phyloP scores from a whole-genome alignment of 1,140 invertebrate genomes.

The Brachionus rotundiformis region DNA sequence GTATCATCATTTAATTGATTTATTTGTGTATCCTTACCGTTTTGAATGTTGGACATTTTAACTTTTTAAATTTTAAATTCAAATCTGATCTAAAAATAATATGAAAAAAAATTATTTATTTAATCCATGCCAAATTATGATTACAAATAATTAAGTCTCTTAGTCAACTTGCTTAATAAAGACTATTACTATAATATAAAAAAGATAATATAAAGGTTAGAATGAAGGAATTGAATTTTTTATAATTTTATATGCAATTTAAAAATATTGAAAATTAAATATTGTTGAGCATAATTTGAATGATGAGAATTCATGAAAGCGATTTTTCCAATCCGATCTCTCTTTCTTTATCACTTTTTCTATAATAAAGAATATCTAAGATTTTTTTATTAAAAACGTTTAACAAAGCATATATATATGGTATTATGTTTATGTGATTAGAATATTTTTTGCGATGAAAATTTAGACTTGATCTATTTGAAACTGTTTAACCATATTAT shows the following conservation, averaged over 20 bases:
- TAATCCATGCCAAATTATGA: not conserved
- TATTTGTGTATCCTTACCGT: conserved; percentile 11
- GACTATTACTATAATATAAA: too few relatives aligned
- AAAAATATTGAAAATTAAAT: conserved; percentile 13
- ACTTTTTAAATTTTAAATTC: too few relatives aligned
- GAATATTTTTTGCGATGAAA: not conserved
- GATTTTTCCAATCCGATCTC: not conserved
- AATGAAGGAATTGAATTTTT: not conserved
- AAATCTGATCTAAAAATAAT: too few relatives aligned
- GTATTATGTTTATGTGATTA: conserved; percentile 2
- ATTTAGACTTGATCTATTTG: not conserved
- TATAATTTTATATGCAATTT: not conserved
- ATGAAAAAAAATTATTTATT: not conserved
- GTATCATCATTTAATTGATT: not conserved
- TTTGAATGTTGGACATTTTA: conserved; percentile 39
- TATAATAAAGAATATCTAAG: not conserved
- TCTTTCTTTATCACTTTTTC: not conserved
- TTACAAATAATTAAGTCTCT: not conserved
- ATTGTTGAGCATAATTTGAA: conserved; percentile 46
- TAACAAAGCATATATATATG: not conserved
- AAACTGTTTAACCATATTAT: not conserved
- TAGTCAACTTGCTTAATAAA: too few relatives aligned
- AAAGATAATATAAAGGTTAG: not conserved
- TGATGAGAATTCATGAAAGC: conserved; percentile 37
- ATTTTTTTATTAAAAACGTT: conserved; percentile 4